Evolutionary conservation across 1,140 invertebrate species (phyloP).

Genomic region (Coboldia fuscipes): DNA sequence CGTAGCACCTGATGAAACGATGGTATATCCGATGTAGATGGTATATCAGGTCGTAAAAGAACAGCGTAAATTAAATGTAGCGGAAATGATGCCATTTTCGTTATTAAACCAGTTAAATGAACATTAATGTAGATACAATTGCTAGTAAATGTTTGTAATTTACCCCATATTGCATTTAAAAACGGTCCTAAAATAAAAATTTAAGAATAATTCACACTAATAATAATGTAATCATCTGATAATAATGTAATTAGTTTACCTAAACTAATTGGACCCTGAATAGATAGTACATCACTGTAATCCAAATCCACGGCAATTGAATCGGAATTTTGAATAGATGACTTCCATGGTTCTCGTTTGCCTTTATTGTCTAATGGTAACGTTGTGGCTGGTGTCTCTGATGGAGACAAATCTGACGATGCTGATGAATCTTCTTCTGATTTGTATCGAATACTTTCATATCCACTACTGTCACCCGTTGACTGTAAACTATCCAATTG

Average conservation of each 20-base stretch:
- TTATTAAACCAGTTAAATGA: slow-evolving; percentile 69
- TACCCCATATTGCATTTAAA: slow-evolving; percentile 56
- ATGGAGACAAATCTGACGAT: neutral
- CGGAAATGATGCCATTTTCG: slow-evolving; percentile 67
- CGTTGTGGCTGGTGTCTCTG: slow-evolving; percentile 8
- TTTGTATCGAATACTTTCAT: slow-evolving; percentile 57
- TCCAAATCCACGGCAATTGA: slow-evolving; percentile 18
- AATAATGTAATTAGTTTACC: slow-evolving; percentile 7
- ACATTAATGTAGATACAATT: slow-evolving; percentile 76
- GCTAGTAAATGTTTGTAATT: slow-evolving; percentile 63
- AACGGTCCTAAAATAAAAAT: slow-evolving; percentile 45
- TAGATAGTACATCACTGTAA: slow-evolving; percentile 23
- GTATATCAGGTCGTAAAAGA: slow-evolving; percentile 64
- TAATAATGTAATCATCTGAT: neutral
- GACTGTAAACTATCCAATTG: slow-evolving; percentile 40
- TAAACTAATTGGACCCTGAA: slow-evolving; percentile 20
- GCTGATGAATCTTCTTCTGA: slow-evolving; percentile 26
- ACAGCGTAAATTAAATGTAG: slow-evolving; percentile 72
- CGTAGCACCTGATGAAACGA: slow-evolving; percentile 73
- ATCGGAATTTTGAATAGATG: too few species aligned
- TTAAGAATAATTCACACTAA: slow-evolving; percentile 1
- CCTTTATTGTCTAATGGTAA: too few species aligned
- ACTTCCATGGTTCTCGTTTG: too few species aligned
- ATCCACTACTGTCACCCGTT: slow-evolving; percentile 60
- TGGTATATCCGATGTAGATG: slow-evolving; percentile 74